Evolutionary conservation across 2,888 invertebrate species (phyloP).

Genomic region (Lycocerus yunnanus): DNA sequence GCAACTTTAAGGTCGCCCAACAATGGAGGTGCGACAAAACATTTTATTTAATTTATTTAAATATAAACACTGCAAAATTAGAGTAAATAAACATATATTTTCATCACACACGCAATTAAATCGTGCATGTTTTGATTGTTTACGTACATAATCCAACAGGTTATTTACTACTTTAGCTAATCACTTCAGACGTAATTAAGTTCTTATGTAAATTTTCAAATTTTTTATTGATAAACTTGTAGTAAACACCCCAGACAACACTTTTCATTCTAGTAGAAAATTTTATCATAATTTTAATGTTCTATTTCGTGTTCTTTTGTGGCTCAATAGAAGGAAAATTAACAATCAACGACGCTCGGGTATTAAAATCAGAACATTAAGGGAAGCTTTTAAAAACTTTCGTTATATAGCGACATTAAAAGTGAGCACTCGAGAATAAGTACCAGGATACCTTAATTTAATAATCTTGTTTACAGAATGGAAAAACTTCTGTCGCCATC

Average conservation of each 20-base stretch:
- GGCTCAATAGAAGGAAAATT: neutral
- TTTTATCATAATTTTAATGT: neutral
- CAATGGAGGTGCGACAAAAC: neutral
- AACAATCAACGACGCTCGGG: neutral
- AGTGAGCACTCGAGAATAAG: neutral
- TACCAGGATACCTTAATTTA: neutral
- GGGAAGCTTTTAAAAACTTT: neutral
- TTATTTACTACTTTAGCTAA: neutral
- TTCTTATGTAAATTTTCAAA: neutral
- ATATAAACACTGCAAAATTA: neutral
- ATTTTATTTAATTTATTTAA: neutral
- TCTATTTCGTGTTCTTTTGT: neutral
- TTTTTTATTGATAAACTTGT: neutral
- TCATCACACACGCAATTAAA: neutral
- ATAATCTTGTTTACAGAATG: neutral
- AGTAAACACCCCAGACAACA: neutral
- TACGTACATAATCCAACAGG: neutral
- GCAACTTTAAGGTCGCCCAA: neutral
- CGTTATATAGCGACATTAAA: neutral
- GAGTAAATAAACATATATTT: neutral
- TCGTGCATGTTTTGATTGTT: neutral
- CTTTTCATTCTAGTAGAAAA: neutral
- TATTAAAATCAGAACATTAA: neutral
- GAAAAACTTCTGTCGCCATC: neutral
- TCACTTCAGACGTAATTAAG: neutral